A percentile compares a stretch with the other conserved stretches of the same genome.
phyloP scores from a whole-genome alignment of 2,797 vertebrate species.

The Pteronotus mesoamericanus region DNA sequence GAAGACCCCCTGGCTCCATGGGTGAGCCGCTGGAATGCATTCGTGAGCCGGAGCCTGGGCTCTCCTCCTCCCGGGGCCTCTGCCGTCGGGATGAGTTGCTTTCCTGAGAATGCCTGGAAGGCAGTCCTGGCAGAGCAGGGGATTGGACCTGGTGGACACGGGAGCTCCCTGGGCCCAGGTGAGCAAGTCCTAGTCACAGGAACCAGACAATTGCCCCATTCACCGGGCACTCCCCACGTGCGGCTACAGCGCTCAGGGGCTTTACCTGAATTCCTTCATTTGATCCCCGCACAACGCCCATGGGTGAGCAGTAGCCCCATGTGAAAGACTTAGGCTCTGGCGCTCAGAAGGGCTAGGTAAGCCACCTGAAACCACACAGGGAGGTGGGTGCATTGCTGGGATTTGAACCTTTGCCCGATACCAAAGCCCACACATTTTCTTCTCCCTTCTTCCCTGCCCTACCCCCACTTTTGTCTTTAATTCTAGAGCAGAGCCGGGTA shows the following conservation, averaged over 20 bases:
- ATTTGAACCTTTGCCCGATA: not conserved
- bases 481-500: not conserved
- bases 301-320: fast-evolving
- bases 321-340: not conserved
- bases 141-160: not conserved
- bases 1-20: slow-evolving; percentile 17
- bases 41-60: not conserved
- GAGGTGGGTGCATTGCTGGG: not conserved
- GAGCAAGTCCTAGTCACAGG: not conserved
- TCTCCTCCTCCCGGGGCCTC: not conserved
- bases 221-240: fast-evolving
- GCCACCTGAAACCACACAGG: not conserved
- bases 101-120: not conserved
- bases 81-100: not conserved
- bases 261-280: not conserved
- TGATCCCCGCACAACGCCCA: not conserved
- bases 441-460: not conserved
- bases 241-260: not conserved
- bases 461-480: not conserved
- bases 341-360: not conserved
- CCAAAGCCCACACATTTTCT: not conserved
- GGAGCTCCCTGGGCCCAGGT: not conserved
- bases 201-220: not conserved
- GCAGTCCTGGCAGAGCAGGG: not conserved
- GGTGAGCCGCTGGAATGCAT: not conserved